These are phyloP conservation scores for Ammodytes marinus DNA, from an alignment of 2,113 vertebrate species.

Conservation along the genomic window DNA sequence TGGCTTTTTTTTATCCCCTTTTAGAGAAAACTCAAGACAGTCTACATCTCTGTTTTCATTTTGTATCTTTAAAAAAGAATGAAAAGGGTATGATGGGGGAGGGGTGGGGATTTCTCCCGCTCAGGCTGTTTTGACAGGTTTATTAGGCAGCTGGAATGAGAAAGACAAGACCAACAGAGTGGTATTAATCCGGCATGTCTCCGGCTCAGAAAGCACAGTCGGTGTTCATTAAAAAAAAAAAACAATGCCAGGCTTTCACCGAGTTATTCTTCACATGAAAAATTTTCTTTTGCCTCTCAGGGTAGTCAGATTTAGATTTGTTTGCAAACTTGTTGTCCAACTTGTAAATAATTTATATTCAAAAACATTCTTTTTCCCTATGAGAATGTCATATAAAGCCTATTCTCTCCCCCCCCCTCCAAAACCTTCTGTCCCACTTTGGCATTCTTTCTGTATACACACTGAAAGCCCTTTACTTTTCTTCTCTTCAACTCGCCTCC, in stretches of 20 bases:
- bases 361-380: not conserved
- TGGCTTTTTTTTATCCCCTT: constrained; percentile 31
- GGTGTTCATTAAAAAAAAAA: constrained; percentile 32
- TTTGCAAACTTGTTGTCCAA: not conserved
- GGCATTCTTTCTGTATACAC: constrained; percentile 8
- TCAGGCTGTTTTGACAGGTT: constrained; percentile 76
- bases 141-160: constrained; percentile 79
- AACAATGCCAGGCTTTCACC: constrained; percentile 12
- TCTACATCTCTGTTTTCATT: constrained; percentile 63
- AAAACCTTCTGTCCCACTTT: not conserved
- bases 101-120: constrained; percentile 19
- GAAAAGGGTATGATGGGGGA: not conserved
- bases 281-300: constrained; percentile 2
- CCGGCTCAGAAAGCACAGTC: constrained; percentile 47
- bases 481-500: constrained; percentile 23
- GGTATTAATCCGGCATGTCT: constrained; percentile 71
- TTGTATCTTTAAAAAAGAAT: constrained; percentile 39
- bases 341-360: not conserved
- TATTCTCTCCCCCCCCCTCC: not conserved
- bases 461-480: constrained; percentile 30
- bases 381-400: not conserved
- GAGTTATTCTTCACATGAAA: not conserved
- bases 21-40: constrained; percentile 21
- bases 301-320: not conserved
- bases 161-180: constrained; percentile 68